Evolutionary conservation across 2,888 invertebrate species (phyloP).

Genomic region (Alentia gelatinosa): DNA sequence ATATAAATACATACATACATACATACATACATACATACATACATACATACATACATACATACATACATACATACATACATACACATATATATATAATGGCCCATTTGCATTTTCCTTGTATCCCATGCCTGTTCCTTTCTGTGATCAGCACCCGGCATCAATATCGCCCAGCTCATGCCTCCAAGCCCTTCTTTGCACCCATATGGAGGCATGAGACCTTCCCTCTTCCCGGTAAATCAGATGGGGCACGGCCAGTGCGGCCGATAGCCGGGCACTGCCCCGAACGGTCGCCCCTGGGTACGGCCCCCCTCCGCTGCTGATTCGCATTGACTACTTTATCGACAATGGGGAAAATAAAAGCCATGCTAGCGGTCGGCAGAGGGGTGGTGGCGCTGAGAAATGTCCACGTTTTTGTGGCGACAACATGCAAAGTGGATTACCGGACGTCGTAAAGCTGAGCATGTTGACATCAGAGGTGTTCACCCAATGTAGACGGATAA

Average conservation of each 20-base stretch:
- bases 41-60: no score
- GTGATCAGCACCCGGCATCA: no score
- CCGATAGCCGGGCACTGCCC: no score
- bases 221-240: neutral
- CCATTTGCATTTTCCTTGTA: no score
- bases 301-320: neutral
- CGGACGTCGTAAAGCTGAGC: neutral
- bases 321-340: conserved; percentile 38
- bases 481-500: neutral
- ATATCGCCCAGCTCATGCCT: no score
- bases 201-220: neutral
- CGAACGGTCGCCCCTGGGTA: neutral
- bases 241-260: no score
- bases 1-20: no score
- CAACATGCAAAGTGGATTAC: conserved; percentile 45
- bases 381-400: neutral
- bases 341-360: conserved; percentile 45
- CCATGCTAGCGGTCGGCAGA: neutral
- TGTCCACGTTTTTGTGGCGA: conserved; percentile 21
- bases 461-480: conserved; percentile 24
- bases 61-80: no score
- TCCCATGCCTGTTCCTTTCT: no score
- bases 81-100: no score
- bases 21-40: no score
- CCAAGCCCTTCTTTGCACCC: neutral